A percentile compares a stretch with the other conserved stretches of the same genome.
These are phyloP conservation scores for Hozukius guyotensis DNA, from an alignment of 2,797 vertebrate species.

Conservation along the genomic window DNA sequence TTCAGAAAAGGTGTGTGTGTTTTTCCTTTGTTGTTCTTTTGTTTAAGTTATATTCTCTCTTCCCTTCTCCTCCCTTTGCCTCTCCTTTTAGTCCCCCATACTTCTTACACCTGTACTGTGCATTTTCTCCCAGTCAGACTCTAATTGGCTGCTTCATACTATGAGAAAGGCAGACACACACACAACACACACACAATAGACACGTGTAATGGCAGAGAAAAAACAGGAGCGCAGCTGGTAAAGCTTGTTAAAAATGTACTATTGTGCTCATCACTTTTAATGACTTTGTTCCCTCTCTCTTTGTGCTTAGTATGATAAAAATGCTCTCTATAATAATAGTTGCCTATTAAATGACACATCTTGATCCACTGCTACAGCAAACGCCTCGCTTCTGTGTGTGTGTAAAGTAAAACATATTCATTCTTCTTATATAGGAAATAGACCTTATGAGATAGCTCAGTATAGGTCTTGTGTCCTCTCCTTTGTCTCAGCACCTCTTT, in stretches of 20 bases:
- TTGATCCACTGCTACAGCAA: background rate
- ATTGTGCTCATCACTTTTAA: background rate
- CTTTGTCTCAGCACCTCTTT: conserved; percentile 10
- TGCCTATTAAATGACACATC: background rate
- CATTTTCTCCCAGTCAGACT: conserved; percentile 35
- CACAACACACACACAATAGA: background rate
- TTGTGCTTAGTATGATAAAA: background rate
- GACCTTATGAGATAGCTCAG: background rate
- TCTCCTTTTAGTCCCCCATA: conserved; percentile 22
- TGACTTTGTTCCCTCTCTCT: conserved; percentile 5
- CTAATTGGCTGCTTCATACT: conserved; percentile 50
- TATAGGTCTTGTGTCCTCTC: background rate
- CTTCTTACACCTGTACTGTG: conserved; percentile 30
- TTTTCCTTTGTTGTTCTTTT: conserved; percentile 15
- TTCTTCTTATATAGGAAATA: background rate
- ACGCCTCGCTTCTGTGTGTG: background rate
- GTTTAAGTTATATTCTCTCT: background rate
- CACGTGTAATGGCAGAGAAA: background rate
- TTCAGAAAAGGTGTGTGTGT: background rate
- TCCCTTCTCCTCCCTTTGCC: background rate
- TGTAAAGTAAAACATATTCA: background rate
- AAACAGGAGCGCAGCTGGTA: conserved; percentile 1
- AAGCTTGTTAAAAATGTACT: conserved; percentile 35
- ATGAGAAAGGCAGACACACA: conserved; percentile 2
- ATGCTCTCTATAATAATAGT: background rate